A percentile compares a stretch with the other conserved stretches of the same genome.
Evolutionary conservation across 2,797 vertebrate genomes (phyloP).

Genomic region (Oreochromis mossambicus): DNA sequence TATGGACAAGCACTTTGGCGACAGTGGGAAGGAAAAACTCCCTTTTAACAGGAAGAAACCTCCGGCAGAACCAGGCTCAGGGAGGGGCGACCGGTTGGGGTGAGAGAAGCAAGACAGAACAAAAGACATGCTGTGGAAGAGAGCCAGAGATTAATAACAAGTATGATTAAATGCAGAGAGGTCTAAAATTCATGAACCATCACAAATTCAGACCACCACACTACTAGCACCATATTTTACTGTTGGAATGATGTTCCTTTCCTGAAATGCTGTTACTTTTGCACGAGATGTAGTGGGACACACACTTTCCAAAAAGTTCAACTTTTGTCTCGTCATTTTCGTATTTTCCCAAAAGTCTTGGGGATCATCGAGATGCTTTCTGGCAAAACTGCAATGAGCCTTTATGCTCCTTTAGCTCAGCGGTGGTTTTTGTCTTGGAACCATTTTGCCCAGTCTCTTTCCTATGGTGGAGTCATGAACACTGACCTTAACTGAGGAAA

Average conservation of each 20-base stretch:
- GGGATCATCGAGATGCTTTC: background rate
- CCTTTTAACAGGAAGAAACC: background rate
- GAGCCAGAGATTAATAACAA: fast-evolving
- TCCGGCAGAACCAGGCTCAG: fast-evolving
- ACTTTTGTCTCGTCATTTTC: background rate
- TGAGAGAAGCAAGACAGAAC: fast-evolving
- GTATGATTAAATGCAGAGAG: background rate
- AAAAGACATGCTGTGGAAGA: background rate
- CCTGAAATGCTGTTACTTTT: background rate
- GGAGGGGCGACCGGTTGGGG: background rate
- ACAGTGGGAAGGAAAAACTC: background rate
- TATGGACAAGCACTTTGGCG: fast-evolving
- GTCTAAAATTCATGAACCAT: background rate
- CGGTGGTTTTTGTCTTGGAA: background rate
- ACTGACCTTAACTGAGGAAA: background rate
- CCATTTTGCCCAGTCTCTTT: background rate
- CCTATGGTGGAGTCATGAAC: background rate
- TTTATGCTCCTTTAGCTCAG: background rate
- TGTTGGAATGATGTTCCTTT: background rate
- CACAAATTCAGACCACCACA: background rate
- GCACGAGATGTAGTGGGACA: background rate
- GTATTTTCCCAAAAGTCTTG: background rate
- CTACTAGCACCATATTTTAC: background rate
- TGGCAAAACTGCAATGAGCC: background rate
- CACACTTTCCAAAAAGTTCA: background rate